phyloP scores from a whole-genome alignment of 2,888 invertebrate species.

The Scaptomyza reducta region DNA sequence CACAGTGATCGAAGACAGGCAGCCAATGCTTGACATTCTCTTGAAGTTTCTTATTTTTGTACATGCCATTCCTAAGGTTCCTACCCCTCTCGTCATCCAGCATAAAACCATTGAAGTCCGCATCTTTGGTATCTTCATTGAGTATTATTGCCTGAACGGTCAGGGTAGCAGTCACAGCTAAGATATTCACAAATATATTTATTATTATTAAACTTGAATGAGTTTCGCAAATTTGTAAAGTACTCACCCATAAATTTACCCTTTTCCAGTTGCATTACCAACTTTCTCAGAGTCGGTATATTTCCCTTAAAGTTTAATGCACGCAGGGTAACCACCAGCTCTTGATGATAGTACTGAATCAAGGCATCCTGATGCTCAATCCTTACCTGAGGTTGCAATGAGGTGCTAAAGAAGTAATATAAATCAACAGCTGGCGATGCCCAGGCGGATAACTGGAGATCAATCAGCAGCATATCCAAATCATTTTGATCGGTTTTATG shows the following conservation, averaged over 20 bases:
- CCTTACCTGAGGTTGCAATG: constrained; percentile 71
- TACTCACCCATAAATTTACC: constrained; percentile 77
- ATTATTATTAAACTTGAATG: not conserved
- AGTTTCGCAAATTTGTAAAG: not conserved
- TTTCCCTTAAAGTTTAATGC: constrained; percentile 66
- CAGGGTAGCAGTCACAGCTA: constrained; percentile 65
- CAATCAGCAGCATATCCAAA: constrained; percentile 77
- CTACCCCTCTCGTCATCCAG: constrained; percentile 65
- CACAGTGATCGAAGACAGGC: constrained; percentile 78
- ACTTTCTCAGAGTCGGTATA: constrained; percentile 78
- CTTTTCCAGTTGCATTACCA: constrained; percentile 75
- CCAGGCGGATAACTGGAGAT: constrained; percentile 82
- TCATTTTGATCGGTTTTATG: constrained; percentile 24
- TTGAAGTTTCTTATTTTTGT: constrained; percentile 72
- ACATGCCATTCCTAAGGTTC: constrained; percentile 62
- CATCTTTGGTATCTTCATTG: constrained; percentile 75
- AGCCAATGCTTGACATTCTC: constrained; percentile 68
- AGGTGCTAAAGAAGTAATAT: constrained; percentile 81
- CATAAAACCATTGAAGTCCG: constrained; percentile 72
- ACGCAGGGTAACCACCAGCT: constrained; percentile 68
- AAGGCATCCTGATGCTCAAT: constrained; percentile 73
- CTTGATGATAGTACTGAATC: constrained; percentile 77
- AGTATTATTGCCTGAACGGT: constrained; percentile 68
- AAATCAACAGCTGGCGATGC: constrained; percentile 81
- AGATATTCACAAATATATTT: not conserved